Base-by-base conservation (phyloP, 2,888 invertebrate genomes). In the Ellobium chinense region DNA sequence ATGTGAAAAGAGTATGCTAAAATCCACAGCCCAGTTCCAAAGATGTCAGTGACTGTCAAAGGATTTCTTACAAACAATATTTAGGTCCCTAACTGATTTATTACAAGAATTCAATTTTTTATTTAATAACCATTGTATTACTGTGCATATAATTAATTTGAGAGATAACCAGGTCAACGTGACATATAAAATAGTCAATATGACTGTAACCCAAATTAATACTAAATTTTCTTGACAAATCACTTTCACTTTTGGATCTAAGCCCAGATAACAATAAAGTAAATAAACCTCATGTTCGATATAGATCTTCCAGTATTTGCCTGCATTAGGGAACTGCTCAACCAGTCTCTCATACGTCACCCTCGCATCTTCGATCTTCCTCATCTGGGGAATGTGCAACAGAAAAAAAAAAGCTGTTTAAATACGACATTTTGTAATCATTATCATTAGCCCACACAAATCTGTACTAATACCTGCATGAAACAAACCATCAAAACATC, bases 261-360 rank as follows among this genome's bases (percentile, higher is more conserved):
- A 72, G 34, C 56, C 14, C 9, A 72, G 46, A 24, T 34, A 77
- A 70, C 62, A 21, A 46, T 63, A 72, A 66, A 77, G 18, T 21
- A 65, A n/a, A 73, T 54, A 83, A 89, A 92, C 92, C 92, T 93
- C 93, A 85, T 92, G 92, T 86, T 93, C 93, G 78, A 93, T 92
- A 94, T 98, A 99, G 88, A 99, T 97, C 94, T 98, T 98, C 99
- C 99, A 99, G 93, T 97, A 99, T 80, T 98, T 95, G 1, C 99
- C 99, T 5, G 98, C 97, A 54, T 98, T 98, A 0, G 99, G 98
- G 92, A 99, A 99, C 7, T 97, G 97, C 0, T 95, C 94, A 0
- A 99, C 97, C n/a, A 99, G 94, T 88, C 97, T 96, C 93, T 99
- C 99, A 91, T 98, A 99, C 88, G 99, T 95, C 0, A 95, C 94